Base-by-base conservation (phyloP, 2,797 vertebrate species). In the Selene dorsalis region DNA sequence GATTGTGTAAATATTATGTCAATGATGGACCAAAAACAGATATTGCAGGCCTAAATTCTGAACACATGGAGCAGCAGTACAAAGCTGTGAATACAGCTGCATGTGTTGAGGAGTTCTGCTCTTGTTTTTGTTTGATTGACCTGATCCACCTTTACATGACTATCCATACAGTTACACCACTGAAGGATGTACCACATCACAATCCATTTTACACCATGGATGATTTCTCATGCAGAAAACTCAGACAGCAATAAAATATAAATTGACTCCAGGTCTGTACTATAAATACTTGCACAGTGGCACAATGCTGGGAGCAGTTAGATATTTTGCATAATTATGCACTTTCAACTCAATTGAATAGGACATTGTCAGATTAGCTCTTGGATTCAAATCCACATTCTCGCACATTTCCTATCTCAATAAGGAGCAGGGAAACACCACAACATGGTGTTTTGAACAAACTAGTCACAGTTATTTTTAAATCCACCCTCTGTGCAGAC, bases 391-490 rank as follows among this genome's bases (percentile, higher is more conserved):
- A 80, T 69, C 73, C 32, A 43, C 24, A 77, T 75, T 73, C 41
- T 70, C 1, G n/a, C 28, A n/a, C 55, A 35, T 83, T 72, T 65
- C 10, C 32, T 14, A 14, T 30, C 41, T 70, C 47, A 48, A 22
- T 61, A 22, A 67, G 20, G 43, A 82, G 39, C 32, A 72, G 39
- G 69, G 56, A 81, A 77, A 83, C 69, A 80, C 63, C 73, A 80
- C 32, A 64, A 28, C 59, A 64, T 16, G 10, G 16, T 75, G 22
- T 84, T 89, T 77, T 82, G 48, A 87, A 63, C 69, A 72, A 77
- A 87, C 30, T 63, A 72, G 72, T 74, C 52, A 43, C 26, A 77
- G 61, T 80, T 89, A 83, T 89, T 87, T 90, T 86, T 81, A 70
- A 85, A 89, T 79, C 73, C 80, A 66, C 52, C 58, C 59, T 50